These are phyloP conservation scores for Acropora tenuis DNA, from an alignment of 64 coral and sea anemone species.

Conservation along the genomic window DNA sequence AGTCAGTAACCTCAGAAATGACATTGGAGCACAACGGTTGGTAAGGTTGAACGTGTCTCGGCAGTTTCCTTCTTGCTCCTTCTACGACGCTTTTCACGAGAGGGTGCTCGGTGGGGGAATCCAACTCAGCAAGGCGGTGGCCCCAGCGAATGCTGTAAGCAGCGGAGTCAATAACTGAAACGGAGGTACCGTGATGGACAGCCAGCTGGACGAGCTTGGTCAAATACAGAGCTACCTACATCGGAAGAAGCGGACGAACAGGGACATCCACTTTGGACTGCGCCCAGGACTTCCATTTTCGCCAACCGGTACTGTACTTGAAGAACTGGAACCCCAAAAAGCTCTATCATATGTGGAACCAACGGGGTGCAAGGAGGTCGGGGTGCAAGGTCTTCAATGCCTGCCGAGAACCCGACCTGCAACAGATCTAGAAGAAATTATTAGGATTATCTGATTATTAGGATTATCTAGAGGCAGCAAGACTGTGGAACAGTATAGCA, in stretches of 20 bases:
- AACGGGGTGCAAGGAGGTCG: neutral
- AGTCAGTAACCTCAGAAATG: neutral
- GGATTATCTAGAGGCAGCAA: too few relatives aligned
- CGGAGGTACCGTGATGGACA: conserved; percentile 12
- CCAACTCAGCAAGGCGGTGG: conserved; percentile 8
- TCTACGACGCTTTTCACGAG: neutral
- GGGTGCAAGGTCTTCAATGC: too few relatives aligned
- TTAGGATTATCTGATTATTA: too few relatives aligned
- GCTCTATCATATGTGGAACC: neutral
- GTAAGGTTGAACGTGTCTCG: neutral
- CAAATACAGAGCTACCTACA: conserved; percentile 30
- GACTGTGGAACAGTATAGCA: too few relatives aligned
- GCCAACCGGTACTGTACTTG: conserved; percentile 42
- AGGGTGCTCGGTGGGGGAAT: neutral
- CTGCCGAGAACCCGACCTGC: too few relatives aligned
- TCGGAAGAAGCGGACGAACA: conserved; percentile 27
- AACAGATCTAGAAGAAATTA: too few relatives aligned
- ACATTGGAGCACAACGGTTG: neutral
- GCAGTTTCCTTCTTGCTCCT: neutral
- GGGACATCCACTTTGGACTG: conserved; percentile 12
- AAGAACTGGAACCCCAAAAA: neutral
- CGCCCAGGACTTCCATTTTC: conserved; percentile 51
- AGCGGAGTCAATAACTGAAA: conserved; percentile 21
- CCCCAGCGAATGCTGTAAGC: conserved; percentile 25
- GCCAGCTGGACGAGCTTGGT: conserved; percentile 26